A percentile compares a stretch with the other conserved stretches of the same genome.
Conservation (phyloP, 2,888 invertebrate species). For the Hyalella azteca region DNA sequence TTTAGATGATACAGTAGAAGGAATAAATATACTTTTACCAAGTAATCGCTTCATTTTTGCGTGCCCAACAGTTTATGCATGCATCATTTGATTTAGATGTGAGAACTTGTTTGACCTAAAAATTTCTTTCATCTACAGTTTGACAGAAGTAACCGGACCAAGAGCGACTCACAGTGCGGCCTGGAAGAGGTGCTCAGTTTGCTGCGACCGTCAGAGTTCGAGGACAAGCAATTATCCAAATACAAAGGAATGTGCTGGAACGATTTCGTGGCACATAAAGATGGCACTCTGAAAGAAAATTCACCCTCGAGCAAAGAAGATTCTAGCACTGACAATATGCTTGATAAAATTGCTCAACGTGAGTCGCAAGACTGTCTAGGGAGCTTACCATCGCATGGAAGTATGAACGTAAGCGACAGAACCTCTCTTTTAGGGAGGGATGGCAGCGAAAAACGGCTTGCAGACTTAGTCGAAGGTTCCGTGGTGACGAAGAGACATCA, state of each 20-base stretch:
- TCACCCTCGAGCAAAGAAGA: constrained; percentile 23
- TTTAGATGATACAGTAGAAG: too few relatives aligned
- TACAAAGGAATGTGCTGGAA: constrained; percentile 66
- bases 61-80: too few relatives aligned
- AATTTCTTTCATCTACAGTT: constrained; percentile 62
- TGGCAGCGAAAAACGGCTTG: neutral
- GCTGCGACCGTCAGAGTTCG: constrained; percentile 67
- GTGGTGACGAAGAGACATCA: constrained; percentile 48
- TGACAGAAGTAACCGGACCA: constrained; percentile 67
- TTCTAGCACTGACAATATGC: neutral
- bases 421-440: constrained; percentile 41
- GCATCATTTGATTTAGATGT: too few relatives aligned
- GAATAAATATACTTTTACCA: too few relatives aligned
- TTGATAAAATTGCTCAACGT: constrained; percentile 22
- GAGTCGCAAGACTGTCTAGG: constrained; percentile 30
- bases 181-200: constrained; percentile 66
- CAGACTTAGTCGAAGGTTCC: constrained; percentile 35
- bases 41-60: too few relatives aligned
- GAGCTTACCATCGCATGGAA: constrained; percentile 14
- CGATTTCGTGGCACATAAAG: constrained; percentile 64
- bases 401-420: constrained; percentile 35
- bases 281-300: constrained; percentile 61
- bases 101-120: constrained; percentile 20
- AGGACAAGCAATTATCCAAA: constrained; percentile 66
- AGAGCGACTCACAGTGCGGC: constrained; percentile 65